phyloP scores from a whole-genome alignment of 2,888 invertebrate genomes.

The Drosophila acutilabella region DNA sequence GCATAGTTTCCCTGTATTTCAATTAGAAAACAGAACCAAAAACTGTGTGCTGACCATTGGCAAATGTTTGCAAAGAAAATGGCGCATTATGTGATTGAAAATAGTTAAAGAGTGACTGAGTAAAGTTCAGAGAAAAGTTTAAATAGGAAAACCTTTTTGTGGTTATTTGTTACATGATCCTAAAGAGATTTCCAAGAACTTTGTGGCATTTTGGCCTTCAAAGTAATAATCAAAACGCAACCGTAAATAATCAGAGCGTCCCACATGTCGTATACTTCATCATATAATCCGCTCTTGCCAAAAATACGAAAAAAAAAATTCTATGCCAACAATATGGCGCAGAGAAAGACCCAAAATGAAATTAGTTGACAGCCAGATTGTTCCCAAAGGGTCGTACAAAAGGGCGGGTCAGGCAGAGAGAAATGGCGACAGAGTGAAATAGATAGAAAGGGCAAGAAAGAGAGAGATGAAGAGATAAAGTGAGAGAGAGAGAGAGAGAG shows the following conservation, averaged over 20 bases:
- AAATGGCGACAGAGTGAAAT: neutral
- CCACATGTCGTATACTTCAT: conserved; percentile 42
- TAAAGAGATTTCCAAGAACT: conserved; percentile 1
- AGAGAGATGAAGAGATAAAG: neutral
- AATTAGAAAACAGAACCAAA: conserved; percentile 53
- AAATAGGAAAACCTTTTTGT: neutral
- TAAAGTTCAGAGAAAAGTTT: neutral
- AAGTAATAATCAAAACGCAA: conserved; percentile 30
- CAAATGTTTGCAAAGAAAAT: conserved; percentile 13
- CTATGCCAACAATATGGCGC: conserved; percentile 49
- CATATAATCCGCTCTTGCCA: conserved; percentile 41
- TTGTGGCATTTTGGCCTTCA: conserved; percentile 10
- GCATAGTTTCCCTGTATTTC: conserved; percentile 65
- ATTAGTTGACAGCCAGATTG: conserved; percentile 70
- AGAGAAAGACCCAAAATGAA: conserved; percentile 55
- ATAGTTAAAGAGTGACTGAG: conserved; percentile 2
- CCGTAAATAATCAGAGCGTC: conserved; percentile 32
- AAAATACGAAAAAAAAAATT: conserved; percentile 16
- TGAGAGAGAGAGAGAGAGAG: neutral
- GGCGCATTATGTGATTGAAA: neutral
- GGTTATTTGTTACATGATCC: neutral
- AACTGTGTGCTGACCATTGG: conserved; percentile 6
- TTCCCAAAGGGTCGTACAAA: conserved; percentile 17
- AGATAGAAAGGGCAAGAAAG: neutral
- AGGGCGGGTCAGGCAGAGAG: neutral